These are phyloP conservation scores for Neelides folsomi DNA, from an alignment of 2,888 invertebrate genomes.

Conservation along the genomic window DNA sequence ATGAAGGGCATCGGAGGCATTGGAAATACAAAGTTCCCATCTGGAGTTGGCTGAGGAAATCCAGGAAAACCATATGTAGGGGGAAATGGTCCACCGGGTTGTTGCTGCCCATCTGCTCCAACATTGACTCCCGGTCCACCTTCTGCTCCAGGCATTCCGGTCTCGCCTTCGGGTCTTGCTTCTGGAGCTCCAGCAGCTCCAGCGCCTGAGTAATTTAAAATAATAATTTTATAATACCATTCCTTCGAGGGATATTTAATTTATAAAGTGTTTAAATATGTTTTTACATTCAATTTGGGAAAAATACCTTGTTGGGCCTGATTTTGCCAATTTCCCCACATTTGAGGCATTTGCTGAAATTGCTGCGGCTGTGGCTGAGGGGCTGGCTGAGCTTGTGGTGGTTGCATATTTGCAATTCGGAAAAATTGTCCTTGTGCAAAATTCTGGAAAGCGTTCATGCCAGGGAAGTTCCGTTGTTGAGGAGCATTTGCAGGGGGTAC, in stretches of 20 bases:
- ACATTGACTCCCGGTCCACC: slow-evolving; percentile 11
- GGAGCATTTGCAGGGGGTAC: slow-evolving; percentile 41
- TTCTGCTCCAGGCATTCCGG: slow-evolving; percentile 20
- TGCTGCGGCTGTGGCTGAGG: background rate
- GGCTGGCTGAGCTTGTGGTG: background rate
- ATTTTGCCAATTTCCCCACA: background rate
- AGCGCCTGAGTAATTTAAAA: too few relatives aligned
- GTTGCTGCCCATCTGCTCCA: slow-evolving; percentile 12
- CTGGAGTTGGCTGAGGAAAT: too few relatives aligned
- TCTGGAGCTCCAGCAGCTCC: too few relatives aligned
- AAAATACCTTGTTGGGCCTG: background rate
- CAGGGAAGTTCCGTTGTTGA: slow-evolving; percentile 27
- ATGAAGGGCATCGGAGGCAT: slow-evolving; percentile 32
- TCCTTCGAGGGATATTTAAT: too few relatives aligned
- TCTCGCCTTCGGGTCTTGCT: background rate
- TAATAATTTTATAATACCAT: too few relatives aligned
- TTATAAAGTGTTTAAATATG: too few relatives aligned
- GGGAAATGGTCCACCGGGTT: background rate
- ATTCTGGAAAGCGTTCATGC: slow-evolving; percentile 34
- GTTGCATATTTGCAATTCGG: background rate
- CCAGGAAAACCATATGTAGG: slow-evolving; percentile 7
- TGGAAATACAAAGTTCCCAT: background rate
- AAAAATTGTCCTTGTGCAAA: slow-evolving; percentile 19
- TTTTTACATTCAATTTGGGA: too few relatives aligned
- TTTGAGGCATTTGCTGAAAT: background rate